These are phyloP conservation scores for Eciton burchellii DNA, from an alignment of 1,140 invertebrate species.

Conservation along the genomic window DNA sequence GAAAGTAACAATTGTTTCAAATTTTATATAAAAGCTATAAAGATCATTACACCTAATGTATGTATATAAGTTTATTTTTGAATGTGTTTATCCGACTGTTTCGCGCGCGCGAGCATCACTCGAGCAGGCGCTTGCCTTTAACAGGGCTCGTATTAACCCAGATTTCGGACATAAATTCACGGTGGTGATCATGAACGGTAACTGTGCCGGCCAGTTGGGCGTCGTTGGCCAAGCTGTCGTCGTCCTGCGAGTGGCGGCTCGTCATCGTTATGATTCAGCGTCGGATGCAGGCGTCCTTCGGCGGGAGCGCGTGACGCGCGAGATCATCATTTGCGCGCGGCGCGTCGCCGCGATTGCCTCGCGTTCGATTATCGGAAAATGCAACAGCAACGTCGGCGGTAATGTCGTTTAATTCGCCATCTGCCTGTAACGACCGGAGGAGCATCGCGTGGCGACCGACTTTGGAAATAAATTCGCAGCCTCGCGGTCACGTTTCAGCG, in stretches of 20 bases:
- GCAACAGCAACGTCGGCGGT: not conserved
- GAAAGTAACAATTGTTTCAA: too few relatives aligned
- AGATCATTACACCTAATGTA: too few relatives aligned
- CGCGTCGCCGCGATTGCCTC: conserved; percentile 35
- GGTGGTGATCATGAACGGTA: conserved; percentile 50
- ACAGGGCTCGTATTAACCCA: conserved; percentile 29
- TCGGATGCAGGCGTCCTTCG: conserved; percentile 36
- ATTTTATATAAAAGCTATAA: too few relatives aligned
- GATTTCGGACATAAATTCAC: conserved; percentile 56
- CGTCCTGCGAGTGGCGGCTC: conserved; percentile 27
- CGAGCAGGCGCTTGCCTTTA: not conserved
- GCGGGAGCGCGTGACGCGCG: conserved; percentile 14
- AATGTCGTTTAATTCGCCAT: conserved; percentile 34
- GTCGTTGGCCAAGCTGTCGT: conserved; percentile 1
- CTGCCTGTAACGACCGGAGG: conserved; percentile 3
- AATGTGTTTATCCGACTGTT: not conserved
- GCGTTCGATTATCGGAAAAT: conserved; percentile 53
- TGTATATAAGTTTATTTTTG: too few relatives aligned
- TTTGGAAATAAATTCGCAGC: not conserved
- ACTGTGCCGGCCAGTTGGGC: conserved; percentile 22
- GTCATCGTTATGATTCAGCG: conserved; percentile 58
- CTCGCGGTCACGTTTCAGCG: not conserved
- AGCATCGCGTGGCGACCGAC: not conserved
- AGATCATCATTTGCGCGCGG: conserved; percentile 19
- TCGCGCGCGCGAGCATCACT: not conserved